These are phyloP conservation scores for Lasiurus cinereus DNA, from an alignment of 2,113 vertebrate species.

Conservation along the genomic window DNA sequence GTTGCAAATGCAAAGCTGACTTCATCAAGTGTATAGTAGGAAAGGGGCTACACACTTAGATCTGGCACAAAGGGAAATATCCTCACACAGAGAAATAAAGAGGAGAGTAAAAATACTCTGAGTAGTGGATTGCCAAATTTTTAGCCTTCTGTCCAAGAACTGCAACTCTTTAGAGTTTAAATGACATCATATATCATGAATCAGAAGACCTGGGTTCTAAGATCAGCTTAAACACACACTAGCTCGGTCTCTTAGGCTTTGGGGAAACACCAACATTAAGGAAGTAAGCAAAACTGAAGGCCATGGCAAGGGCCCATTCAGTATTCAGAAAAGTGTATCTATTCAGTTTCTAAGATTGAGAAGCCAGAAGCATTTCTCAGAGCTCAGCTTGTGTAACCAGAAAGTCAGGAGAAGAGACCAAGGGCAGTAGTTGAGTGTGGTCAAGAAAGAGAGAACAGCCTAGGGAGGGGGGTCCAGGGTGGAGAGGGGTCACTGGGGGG, in stretches of 20 bases:
- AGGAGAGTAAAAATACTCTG: not conserved
- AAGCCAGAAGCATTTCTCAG: not conserved
- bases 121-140: not conserved
- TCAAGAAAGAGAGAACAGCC: not conserved
- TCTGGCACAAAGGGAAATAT: not conserved
- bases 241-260: not conserved
- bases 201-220: not conserved
- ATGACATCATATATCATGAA: not conserved
- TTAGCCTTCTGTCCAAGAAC: not conserved
- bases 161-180: not conserved
- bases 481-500: too few species aligned
- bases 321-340: not conserved
- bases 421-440: not conserved
- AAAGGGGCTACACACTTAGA: not conserved
- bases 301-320: not conserved
- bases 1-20: not conserved
- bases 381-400: not conserved
- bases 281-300: not conserved
- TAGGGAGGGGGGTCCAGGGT: too few species aligned
- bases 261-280: not conserved
- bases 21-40: not conserved
- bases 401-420: not conserved
- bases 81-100: not conserved
- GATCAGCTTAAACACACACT: not conserved
- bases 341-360: not conserved